Conservation (phyloP, 2,113 vertebrate species). For the Leptosomus discolor region DNA sequence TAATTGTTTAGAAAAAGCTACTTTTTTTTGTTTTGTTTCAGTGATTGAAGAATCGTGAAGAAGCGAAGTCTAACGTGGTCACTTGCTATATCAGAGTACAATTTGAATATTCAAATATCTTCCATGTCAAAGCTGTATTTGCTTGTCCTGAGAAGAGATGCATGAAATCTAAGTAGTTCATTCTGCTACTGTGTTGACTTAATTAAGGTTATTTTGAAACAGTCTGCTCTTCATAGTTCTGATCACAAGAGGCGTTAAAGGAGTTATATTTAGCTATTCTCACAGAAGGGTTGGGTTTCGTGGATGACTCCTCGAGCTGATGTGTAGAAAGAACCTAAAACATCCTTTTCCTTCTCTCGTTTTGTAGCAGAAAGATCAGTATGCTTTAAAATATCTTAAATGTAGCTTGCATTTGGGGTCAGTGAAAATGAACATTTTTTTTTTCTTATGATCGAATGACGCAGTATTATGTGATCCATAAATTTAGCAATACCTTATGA, state of each 20-base stretch:
- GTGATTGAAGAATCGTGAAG: background rate
- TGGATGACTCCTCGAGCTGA: background rate
- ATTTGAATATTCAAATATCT: background rate
- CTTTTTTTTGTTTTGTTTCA: background rate
- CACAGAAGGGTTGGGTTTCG: background rate
- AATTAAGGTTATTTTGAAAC: background rate
- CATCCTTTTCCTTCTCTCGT: background rate
- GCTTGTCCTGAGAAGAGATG: background rate
- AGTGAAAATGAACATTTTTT: background rate
- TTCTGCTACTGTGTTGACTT: background rate
- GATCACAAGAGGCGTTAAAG: background rate
- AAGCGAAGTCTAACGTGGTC: background rate
- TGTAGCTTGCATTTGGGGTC: background rate
- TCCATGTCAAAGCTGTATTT: background rate
- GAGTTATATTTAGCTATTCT: background rate
- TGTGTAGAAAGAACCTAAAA: background rate
- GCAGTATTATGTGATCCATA: background rate
- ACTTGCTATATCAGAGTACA: background rate
- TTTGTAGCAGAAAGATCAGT: background rate
- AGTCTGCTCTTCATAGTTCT: background rate
- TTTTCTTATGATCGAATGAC: background rate
- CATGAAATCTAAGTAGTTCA: background rate
- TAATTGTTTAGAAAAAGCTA: background rate
- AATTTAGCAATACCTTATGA: background rate
- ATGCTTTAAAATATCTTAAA: background rate